phyloP scores from a whole-genome alignment of 2,888 invertebrate genomes.

The Latrodectus elegans region DNA sequence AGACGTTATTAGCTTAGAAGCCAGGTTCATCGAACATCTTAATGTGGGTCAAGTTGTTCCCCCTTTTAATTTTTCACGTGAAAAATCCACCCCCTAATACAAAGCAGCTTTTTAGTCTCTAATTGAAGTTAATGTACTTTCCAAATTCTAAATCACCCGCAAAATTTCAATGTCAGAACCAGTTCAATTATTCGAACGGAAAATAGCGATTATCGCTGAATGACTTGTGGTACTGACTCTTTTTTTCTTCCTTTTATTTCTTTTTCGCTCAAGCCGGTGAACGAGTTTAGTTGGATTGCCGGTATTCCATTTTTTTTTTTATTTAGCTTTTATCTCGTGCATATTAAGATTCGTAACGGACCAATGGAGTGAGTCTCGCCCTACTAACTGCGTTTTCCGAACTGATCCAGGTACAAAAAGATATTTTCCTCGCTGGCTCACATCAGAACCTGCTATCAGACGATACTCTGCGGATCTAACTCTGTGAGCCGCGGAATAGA shows the following conservation, averaged over 20 bases:
- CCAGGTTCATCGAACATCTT: conserved; percentile 59
- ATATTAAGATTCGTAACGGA: conserved; percentile 57
- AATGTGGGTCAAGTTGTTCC: conserved; percentile 57
- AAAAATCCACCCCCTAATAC: conserved; percentile 28
- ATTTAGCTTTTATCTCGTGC: conserved; percentile 24
- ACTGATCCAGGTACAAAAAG: conserved; percentile 65
- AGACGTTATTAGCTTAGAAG: conserved; percentile 34
- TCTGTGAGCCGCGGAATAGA: not conserved
- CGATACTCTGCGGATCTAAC: conserved; percentile 17
- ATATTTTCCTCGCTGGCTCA: conserved; percentile 27
- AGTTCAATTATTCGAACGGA: conserved; percentile 1
- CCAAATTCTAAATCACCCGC: conserved; percentile 7
- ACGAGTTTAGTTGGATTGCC: conserved; percentile 49
- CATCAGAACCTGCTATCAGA: conserved; percentile 18
- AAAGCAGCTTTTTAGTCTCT: conserved; percentile 10
- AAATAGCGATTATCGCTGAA: not conserved
- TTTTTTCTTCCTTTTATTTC: conserved; percentile 31
- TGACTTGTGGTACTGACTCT: not conserved
- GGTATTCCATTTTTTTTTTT: conserved; percentile 33
- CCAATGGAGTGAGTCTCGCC: conserved; percentile 67
- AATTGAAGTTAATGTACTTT: conserved; percentile 1
- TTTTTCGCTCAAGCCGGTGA: conserved; percentile 18
- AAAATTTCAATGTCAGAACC: conserved; percentile 51
- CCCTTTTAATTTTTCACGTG: conserved; percentile 15
- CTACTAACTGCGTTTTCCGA: conserved; percentile 58